Base-by-base conservation (phyloP, 2,888 invertebrate genomes). In the Drosophila affinis region DNA sequence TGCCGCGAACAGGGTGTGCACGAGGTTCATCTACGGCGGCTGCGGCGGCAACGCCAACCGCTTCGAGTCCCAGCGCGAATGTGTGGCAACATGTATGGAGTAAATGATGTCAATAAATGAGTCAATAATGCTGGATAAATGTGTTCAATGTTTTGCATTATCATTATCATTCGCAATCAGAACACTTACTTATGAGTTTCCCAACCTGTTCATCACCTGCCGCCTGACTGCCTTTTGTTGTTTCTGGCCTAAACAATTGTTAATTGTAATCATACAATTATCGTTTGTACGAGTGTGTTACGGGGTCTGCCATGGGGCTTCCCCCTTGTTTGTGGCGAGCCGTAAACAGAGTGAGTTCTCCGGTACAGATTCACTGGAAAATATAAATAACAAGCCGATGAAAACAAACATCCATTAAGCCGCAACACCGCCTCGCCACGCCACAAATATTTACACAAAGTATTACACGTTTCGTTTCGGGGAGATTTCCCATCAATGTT, bases 391-490 rank as follows among this genome's bases (percentile, higher is more conserved):
- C 47, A 51, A 52, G 52, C 45, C 34, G 45, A 34, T 2, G 21
- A 46, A 71, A 72, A 49, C 44, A 58, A 58, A 68, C 46, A 65
- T 17, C 21, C 29, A 39, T 45, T 61, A 52, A 27, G 12, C 21
- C 34, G 55, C 46, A 54, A 34, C 46, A 45, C 32, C 10, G 18
- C 18, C 18, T 1, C 18, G 18, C 18, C 18, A 4, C 24, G 48
- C 18, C 39, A 29, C 34, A 65, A 73, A 68, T 73, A 73, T 73
- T 73, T 73, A 74, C 73, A 62, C 39, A 51, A 51, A 68, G 45
- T 48, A 34, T 21, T 27, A 47, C 18, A 39, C 39, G 21, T 18
- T 24, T 24, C 21, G 21, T 74, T 51, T 55, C 52, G 68, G 59
- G 59, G 52, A 72, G 64, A 63, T 72, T 72, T 67, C 72, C 67